Base-by-base conservation (phyloP, 2,113 vertebrate genomes). In the Perca schrenkii region DNA sequence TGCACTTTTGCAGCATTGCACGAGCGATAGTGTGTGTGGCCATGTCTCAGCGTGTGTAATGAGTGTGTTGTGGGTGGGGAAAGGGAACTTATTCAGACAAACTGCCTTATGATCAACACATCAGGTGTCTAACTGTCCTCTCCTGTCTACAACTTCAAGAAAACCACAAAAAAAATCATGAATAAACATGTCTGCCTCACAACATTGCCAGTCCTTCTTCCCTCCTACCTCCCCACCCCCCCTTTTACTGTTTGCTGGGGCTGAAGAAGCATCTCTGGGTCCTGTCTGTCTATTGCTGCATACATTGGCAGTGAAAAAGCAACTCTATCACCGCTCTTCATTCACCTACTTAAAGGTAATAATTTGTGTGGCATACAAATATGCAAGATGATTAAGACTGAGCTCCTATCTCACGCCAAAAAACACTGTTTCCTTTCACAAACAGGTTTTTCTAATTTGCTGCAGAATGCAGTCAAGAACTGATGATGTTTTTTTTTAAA, bases 51-150 rank as follows among this genome's bases (percentile, higher is more conserved):
- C 50, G 64, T 93, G 86, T 88, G 92, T 90, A 76, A 92, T 91
- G 89, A 93, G 75, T 61, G 66, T 85, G 90, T 90, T 89, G 77
- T 82, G 87, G 91, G 90, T 73, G 85, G 86, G 66, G 85, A 83
- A 74, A 70, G 57, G 43, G 72, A 73, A 83, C 77, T 88, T 85
- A 87, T 78, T 82, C 77, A 90, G 76, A 83, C 88, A 90, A 89
- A 83, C 78, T 67, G 47, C 75, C 76, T 80, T 86, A 86, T 88
- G 83, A 90, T 87, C 84, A 58, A 50, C 72, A 85, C 82, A 83
- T 87, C 80, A 90, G 82, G 86, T 88, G 86, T 75, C 70, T 83
- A 74, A 74, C 67, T 79, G 36, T 84, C 47, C 47, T 88, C 50
- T 77, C 70, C 67, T 76, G 83, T 19, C 63, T 40, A 69, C 15